phyloP scores from a whole-genome alignment of 1,140 invertebrate species.

The Micrasema minimum region DNA sequence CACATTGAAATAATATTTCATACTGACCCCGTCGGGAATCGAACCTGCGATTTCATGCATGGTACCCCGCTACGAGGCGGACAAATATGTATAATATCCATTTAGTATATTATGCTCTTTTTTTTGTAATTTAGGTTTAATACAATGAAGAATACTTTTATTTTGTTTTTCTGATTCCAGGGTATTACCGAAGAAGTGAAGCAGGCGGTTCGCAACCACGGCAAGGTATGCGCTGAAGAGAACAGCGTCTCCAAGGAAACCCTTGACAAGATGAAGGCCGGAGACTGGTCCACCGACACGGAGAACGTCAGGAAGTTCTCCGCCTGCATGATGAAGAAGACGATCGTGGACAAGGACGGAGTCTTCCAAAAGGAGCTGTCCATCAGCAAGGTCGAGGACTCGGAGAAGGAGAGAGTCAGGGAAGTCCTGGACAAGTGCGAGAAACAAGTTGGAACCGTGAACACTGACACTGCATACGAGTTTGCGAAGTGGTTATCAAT shows the following conservation, averaged over 20 bases:
- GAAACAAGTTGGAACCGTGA: background rate
- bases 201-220: background rate
- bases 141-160: no score
- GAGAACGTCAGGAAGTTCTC: background rate
- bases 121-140: no score
- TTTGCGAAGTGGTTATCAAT: constrained; percentile 12
- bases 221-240: background rate
- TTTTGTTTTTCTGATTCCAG: no score
- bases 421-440: constrained; percentile 4
- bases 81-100: no score
- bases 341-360: background rate
- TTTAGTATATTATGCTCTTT: no score
- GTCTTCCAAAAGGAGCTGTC: constrained; percentile 1
- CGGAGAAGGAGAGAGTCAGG: background rate
- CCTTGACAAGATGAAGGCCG: background rate
- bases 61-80: no score
- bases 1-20: no score
- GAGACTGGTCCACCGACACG: background rate
- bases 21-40: no score
- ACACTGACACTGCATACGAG: background rate
- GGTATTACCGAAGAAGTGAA: constrained; percentile 6
- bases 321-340: constrained; percentile 11
- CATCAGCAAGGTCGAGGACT: background rate
- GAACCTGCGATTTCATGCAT: no score
- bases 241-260: background rate